Conservation (phyloP, 2,113 vertebrate species). For the Tyrannus savana region DNA sequence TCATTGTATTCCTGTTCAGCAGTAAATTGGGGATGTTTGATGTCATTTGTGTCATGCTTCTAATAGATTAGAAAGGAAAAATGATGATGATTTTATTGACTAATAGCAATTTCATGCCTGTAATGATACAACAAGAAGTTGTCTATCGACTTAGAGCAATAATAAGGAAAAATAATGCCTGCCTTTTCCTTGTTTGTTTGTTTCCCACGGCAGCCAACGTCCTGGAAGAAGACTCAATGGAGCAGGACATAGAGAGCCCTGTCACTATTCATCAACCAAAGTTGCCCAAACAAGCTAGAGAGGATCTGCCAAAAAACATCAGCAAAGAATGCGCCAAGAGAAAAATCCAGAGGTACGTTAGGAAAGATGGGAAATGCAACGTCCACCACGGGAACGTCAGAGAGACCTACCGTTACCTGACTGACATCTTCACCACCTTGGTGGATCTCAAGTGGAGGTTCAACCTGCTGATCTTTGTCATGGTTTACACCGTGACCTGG, state of each 20-base stretch:
- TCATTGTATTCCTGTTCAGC: background rate
- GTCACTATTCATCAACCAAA: constrained; percentile 86
- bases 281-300: constrained; percentile 90
- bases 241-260: constrained; percentile 97
- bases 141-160: background rate
- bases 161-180: constrained; percentile 20
- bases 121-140: background rate
- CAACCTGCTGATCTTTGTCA: constrained; percentile 95
- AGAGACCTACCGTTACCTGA: constrained; percentile 96
- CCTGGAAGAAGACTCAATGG: constrained; percentile 88
- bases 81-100: background rate
- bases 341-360: constrained; percentile 94
- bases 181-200: constrained; percentile 53
- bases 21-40: background rate
- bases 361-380: constrained; percentile 98
- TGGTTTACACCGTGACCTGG: constrained; percentile 98
- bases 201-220: constrained; percentile 81
- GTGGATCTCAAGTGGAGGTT: constrained; percentile 98
- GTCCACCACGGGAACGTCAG: constrained; percentile 96
- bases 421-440: constrained; percentile 97
- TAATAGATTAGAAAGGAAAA: background rate
- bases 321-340: constrained; percentile 81
- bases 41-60: background rate
- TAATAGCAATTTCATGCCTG: background rate
- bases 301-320: constrained; percentile 86